Conservation (phyloP, 2,888 invertebrate species). For the Aricia artaxerxes region DNA sequence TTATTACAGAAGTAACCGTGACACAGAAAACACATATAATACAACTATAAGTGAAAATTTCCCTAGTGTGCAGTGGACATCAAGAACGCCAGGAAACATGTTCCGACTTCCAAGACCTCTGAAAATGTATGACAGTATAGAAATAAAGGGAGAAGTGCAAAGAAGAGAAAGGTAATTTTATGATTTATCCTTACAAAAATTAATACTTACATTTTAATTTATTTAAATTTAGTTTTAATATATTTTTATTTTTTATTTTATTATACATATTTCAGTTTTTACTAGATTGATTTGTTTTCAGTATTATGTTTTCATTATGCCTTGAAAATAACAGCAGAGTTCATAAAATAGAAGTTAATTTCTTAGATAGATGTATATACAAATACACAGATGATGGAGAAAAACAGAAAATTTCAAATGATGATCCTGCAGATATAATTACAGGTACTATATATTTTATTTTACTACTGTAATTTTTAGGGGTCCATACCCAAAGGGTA, state of each 20-base stretch:
- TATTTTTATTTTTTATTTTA: neutral
- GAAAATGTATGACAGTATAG: slow-evolving; percentile 48
- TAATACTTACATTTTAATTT: neutral
- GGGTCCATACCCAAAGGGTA: neutral
- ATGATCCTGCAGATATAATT: slow-evolving; percentile 47
- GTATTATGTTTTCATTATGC: neutral
- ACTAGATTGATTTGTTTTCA: slow-evolving; percentile 11
- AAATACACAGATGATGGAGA: slow-evolving; percentile 44
- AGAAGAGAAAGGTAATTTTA: slow-evolving; percentile 47
- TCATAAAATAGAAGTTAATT: neutral
- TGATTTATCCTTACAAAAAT: neutral
- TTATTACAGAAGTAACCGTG: slow-evolving; percentile 8
- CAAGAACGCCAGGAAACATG: slow-evolving; percentile 53
- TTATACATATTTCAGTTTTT: neutral
- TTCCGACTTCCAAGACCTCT: slow-evolving; percentile 56
- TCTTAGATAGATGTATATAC: neutral
- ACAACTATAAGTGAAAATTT: slow-evolving; percentile 51
- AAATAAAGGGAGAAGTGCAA: slow-evolving; percentile 44
- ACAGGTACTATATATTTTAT: slow-evolving; percentile 43
- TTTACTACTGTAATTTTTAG: neutral
- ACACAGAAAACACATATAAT: slow-evolving; percentile 36
- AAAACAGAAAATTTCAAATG: slow-evolving; percentile 36
- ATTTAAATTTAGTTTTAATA: neutral
- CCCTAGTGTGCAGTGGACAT: slow-evolving; percentile 50
- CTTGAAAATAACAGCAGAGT: neutral